phyloP scores from a whole-genome alignment of 2,888 invertebrate species.

The Aricia artaxerxes region DNA sequence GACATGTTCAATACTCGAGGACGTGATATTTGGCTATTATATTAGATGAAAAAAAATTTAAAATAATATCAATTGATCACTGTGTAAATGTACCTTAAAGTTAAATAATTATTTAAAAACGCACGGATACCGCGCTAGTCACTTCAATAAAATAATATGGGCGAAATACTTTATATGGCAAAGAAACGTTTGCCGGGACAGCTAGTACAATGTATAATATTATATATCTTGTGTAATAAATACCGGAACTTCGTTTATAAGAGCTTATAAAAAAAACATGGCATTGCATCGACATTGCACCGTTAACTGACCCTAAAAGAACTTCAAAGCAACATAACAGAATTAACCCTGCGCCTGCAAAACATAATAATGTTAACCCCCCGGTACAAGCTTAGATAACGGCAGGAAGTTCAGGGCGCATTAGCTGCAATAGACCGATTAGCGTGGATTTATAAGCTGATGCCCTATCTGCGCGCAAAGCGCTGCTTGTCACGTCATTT shows the following conservation, averaged over 20 bases:
- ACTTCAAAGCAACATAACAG: slow-evolving; percentile 14
- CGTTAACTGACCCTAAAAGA: neutral
- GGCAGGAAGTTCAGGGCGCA: slow-evolving; percentile 41
- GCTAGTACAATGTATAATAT: too few relatives aligned
- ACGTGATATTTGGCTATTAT: too few relatives aligned
- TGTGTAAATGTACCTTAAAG: too few relatives aligned
- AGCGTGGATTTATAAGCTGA: slow-evolving; percentile 37
- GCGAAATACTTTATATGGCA: too few relatives aligned
- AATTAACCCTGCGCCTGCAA: neutral
- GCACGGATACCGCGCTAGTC: too few relatives aligned
- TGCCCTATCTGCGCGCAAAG: slow-evolving; percentile 36
- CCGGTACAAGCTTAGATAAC: slow-evolving; percentile 37
- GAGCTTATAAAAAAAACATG: neutral
- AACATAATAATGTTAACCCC: slow-evolving; percentile 4
- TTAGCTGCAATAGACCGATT: slow-evolving; percentile 40
- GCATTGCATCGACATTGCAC: neutral
- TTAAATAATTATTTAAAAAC: too few relatives aligned
- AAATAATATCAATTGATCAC: too few relatives aligned
- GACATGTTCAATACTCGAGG: too few relatives aligned
- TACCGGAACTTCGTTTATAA: neutral
- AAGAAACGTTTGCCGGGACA: too few relatives aligned
- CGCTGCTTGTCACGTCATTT: slow-evolving; percentile 36
- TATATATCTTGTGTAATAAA: neutral
- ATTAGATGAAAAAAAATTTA: too few relatives aligned
- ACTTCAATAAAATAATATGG: too few relatives aligned